phyloP scores from a whole-genome alignment of 1,140 invertebrate species.

The Sogatella furcifera region DNA sequence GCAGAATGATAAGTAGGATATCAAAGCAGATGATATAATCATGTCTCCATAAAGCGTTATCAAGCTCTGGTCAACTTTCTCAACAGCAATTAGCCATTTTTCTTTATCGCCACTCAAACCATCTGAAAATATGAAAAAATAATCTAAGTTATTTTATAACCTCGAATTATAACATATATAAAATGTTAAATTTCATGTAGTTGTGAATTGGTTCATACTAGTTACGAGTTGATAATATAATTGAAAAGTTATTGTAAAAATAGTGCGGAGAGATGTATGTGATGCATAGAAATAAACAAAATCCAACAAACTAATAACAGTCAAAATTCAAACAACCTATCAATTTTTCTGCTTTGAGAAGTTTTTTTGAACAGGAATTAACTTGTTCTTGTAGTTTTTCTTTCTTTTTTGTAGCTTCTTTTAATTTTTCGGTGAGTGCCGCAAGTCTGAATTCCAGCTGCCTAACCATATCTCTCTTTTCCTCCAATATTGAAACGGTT shows the following conservation, averaged over 20 bases:
- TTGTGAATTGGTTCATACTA: too few relatives aligned
- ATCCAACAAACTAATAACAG: too few relatives aligned
- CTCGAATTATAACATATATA: too few relatives aligned
- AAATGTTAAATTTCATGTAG: too few relatives aligned
- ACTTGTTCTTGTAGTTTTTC: conserved; percentile 76
- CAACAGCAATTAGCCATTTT: conserved; percentile 68
- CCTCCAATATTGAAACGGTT: conserved; percentile 68
- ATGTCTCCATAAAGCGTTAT: conserved; percentile 80
- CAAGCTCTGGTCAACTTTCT: conserved; percentile 60
- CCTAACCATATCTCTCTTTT: conserved; percentile 62
- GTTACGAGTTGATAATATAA: too few relatives aligned
- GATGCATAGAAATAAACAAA: not conserved
- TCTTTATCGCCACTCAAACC: conserved; percentile 85
- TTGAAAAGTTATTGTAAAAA: too few relatives aligned
- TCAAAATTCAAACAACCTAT: too few relatives aligned
- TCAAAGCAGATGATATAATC: conserved; percentile 78
- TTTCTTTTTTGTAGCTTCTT: conserved; percentile 55
- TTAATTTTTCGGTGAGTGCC: conserved; percentile 54
- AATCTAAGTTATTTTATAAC: too few relatives aligned
- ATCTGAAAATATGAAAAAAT: conserved; percentile 25
- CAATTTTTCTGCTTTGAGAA: conserved; percentile 75
- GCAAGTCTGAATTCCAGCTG: conserved; percentile 68
- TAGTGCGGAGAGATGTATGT: too few relatives aligned
- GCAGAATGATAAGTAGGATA: conserved; percentile 71
- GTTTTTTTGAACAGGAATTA: conserved; percentile 74